phyloP scores from a whole-genome alignment of 2,888 invertebrate species.

The Liodrosophila aerea region DNA sequence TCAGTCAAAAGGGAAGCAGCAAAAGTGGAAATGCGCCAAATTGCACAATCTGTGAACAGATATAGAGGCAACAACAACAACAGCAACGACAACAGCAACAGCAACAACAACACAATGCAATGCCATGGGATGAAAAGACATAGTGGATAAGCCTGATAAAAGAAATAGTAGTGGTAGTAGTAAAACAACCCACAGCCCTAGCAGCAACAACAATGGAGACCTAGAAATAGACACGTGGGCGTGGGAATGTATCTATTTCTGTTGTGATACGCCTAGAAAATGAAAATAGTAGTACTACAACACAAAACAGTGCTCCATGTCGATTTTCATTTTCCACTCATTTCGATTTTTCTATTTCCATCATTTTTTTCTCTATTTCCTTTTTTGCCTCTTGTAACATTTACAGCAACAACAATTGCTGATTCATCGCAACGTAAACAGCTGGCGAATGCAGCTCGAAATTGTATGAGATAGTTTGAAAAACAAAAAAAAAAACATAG shows the following conservation, averaged over 20 bases:
- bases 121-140: slow-evolving; percentile 49
- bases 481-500: no score
- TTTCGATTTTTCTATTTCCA: slow-evolving; percentile 1
- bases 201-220: slow-evolving; percentile 39
- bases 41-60: slow-evolving; percentile 59
- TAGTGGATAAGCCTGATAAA: slow-evolving; percentile 26
- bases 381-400: slow-evolving; percentile 23
- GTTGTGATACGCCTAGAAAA: slow-evolving; percentile 22
- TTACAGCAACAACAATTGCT: slow-evolving; percentile 29
- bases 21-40: slow-evolving; percentile 65
- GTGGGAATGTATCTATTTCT: slow-evolving; percentile 70
- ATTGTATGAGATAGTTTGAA: slow-evolving; percentile 30
- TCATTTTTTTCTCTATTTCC: neutral
- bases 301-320: slow-evolving; percentile 12
- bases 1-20: slow-evolving; percentile 35
- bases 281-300: no score
- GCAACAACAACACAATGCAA: slow-evolving; percentile 49
- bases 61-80: slow-evolving; percentile 8
- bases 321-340: slow-evolving; percentile 31
- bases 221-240: slow-evolving; percentile 74
- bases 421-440: slow-evolving; percentile 46
- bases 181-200: no score
- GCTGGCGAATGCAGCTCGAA: slow-evolving; percentile 30
- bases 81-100: slow-evolving; percentile 3
- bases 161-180: slow-evolving; percentile 20